Evolutionary conservation across 2,888 invertebrate species (phyloP).

Genomic region (Pelosia muscerda): DNA sequence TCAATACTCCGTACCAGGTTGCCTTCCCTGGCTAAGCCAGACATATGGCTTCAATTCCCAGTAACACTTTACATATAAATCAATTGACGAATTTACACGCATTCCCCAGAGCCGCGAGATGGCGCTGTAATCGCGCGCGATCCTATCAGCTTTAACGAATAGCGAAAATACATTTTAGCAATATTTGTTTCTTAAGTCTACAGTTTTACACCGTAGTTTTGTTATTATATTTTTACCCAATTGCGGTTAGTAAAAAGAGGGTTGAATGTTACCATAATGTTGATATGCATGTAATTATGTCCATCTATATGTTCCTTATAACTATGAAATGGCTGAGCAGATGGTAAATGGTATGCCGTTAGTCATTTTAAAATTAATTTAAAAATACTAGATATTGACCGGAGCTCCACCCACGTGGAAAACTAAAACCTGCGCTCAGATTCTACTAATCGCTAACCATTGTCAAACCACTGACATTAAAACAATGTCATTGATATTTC

Average conservation of each 20-base stretch:
- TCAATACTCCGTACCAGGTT: neutral
- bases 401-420: no score
- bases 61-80: conserved; percentile 16
- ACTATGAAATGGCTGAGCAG: no score
- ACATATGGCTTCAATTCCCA: conserved; percentile 8
- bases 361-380: no score
- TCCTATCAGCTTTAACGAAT: conserved; percentile 23
- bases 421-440: no score
- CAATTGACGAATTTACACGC: conserved; percentile 16
- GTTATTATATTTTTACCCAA: neutral
- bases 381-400: no score
- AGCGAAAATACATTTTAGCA: conserved; percentile 20
- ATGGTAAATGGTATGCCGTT: no score
- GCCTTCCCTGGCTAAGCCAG: neutral
- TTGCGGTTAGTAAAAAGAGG: neutral
- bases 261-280: no score
- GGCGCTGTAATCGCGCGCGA: conserved; percentile 24
- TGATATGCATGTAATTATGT: no score
- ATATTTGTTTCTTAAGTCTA: conserved; percentile 13
- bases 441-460: no score
- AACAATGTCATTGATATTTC: no score
- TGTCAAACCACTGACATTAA: no score
- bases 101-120: conserved; percentile 6
- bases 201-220: conserved; percentile 13
- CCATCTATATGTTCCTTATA: no score